Conservation (phyloP, 2,113 vertebrate species). For the Pygoscelis adeliae region DNA sequence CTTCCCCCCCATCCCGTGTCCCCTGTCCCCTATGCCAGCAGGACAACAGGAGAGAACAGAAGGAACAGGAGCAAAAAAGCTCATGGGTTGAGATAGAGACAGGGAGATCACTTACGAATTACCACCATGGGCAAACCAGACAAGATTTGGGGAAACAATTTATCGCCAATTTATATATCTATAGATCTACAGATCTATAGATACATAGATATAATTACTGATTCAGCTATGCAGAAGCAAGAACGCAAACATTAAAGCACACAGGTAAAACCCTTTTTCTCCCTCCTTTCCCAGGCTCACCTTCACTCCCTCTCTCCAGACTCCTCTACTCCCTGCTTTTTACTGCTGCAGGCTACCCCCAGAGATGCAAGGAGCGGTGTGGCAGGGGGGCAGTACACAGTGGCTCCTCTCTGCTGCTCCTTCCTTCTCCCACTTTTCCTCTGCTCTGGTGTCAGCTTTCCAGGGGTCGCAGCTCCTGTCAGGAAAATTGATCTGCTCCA, state of each 20-base stretch:
- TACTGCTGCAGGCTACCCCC: not conserved
- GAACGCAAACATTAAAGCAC: not conserved
- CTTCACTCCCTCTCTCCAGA: not conserved
- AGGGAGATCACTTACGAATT: not conserved
- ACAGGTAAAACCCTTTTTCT: not conserved
- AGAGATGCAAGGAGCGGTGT: not conserved
- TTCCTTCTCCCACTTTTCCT: not conserved
- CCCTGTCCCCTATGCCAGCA: not conserved
- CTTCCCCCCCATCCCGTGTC: not conserved
- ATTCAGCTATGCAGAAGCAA: not conserved
- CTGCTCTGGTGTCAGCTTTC: not conserved
- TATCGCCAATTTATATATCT: not conserved
- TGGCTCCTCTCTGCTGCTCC: not conserved
- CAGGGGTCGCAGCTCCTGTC: not conserved
- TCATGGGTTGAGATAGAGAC: not conserved
- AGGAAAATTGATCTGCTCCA: not conserved
- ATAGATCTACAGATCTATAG: too few relatives aligned
- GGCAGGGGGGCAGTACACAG: not conserved
- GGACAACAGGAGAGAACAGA: not conserved
- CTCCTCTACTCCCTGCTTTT: not conserved
- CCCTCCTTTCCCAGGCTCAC: not conserved
- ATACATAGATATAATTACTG: not conserved
- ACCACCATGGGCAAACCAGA: not conserved
- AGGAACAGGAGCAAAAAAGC: not conserved
- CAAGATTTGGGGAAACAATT: not conserved